These are phyloP conservation scores for Lutra lutra DNA, from an alignment of 2,797 vertebrate species.

Conservation along the genomic window DNA sequence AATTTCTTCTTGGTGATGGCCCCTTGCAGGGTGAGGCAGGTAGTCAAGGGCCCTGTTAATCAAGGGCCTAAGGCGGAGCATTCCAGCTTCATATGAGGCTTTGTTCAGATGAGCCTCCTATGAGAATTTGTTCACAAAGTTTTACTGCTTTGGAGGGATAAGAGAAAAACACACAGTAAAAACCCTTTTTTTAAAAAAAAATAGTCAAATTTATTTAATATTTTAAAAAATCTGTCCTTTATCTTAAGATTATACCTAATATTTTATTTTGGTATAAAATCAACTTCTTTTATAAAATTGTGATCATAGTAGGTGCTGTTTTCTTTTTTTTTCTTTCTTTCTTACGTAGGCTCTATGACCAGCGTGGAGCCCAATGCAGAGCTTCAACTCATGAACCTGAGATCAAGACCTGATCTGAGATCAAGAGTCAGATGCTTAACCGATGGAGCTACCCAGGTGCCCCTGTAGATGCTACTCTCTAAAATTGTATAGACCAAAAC, in stretches of 20 bases:
- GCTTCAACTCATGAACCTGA: not conserved
- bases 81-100: not conserved
- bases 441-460: not conserved
- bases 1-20: constrained; percentile 36
- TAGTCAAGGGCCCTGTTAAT: not conserved
- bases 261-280: not conserved
- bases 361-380: not conserved
- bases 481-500: constrained; percentile 45
- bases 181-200: not conserved
- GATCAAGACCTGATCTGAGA: not conserved
- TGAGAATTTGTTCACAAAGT: not conserved
- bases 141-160: constrained; percentile 25
- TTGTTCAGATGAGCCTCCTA: not conserved
- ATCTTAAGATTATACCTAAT: not conserved
- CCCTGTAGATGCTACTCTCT: constrained; percentile 24
- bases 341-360: not conserved
- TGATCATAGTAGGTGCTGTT: not conserved
- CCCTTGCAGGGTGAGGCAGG: constrained; percentile 1
- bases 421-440: not conserved
- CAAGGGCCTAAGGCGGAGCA: not conserved
- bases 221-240: not conserved
- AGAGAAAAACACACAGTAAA: not conserved
- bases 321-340: not conserved
- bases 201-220: not conserved
- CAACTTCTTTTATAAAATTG: constrained; percentile 49